Percentiles rank a stretch among this genome's conserved stretches.
These are phyloP conservation scores for Oryzias celebensis DNA, from an alignment of 2,113 vertebrate genomes.

Conservation along the genomic window DNA sequence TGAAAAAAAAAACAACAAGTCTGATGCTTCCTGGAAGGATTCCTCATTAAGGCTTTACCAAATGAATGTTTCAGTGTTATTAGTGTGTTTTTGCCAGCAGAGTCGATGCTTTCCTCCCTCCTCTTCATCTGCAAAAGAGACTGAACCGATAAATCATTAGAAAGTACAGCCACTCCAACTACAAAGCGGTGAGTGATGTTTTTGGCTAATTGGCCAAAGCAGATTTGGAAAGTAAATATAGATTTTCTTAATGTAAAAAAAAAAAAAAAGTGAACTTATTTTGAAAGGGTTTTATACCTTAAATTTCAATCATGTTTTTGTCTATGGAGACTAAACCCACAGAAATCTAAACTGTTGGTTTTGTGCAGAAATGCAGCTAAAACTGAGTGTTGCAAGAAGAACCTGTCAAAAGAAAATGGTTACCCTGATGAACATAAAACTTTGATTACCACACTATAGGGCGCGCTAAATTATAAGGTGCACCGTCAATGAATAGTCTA, in stretches of 20 bases:
- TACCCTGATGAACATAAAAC: not conserved
- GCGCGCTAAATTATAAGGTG: too few species aligned
- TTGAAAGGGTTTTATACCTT: slow-evolving; percentile 45
- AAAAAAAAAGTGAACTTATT: slow-evolving; percentile 8
- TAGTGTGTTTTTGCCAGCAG: slow-evolving; percentile 54
- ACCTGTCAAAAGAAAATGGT: not conserved
- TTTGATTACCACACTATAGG: slow-evolving; percentile 7
- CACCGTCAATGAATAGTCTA: too few species aligned
- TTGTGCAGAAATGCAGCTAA: not conserved
- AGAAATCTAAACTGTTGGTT: slow-evolving; percentile 23
- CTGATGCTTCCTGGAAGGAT: slow-evolving; percentile 51
- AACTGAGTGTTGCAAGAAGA: too few species aligned
- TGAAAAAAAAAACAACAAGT: slow-evolving; percentile 30
- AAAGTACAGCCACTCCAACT: slow-evolving; percentile 46
- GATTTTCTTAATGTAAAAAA: slow-evolving; percentile 64
- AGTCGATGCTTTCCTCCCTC: slow-evolving; percentile 56
- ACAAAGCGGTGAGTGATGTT: slow-evolving; percentile 71
- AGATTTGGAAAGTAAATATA: slow-evolving; percentile 71
- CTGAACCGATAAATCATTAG: slow-evolving; percentile 54
- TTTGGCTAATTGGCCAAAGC: slow-evolving; percentile 69
- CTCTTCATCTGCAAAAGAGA: slow-evolving; percentile 57
- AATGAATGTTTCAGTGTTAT: slow-evolving; percentile 72
- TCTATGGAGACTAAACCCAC: slow-evolving; percentile 7
- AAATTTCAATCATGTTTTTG: slow-evolving; percentile 39
- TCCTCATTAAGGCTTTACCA: slow-evolving; percentile 69